phyloP scores from a whole-genome alignment of 2,888 invertebrate species.

The Leucophora obtusa region DNA sequence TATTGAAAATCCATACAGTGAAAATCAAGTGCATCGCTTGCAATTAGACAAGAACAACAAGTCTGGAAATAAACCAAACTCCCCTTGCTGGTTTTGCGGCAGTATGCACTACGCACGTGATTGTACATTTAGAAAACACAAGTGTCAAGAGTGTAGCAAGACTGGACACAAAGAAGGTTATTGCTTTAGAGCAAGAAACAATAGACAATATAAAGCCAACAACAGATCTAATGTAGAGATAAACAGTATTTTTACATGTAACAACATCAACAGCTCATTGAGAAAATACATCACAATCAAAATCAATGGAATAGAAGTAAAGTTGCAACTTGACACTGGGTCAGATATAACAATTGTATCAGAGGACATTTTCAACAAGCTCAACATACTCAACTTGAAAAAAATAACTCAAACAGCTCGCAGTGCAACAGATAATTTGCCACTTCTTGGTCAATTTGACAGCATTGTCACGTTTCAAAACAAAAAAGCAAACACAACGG shows the following conservation, averaged over 20 bases:
- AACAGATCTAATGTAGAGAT: slow-evolving; percentile 8
- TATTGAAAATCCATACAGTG: slow-evolving; percentile 43
- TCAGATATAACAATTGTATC: slow-evolving; percentile 57
- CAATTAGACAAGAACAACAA: slow-evolving; percentile 23
- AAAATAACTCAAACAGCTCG: slow-evolving; percentile 34
- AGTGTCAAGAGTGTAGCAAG: slow-evolving; percentile 49
- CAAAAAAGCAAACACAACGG: slow-evolving; percentile 11
- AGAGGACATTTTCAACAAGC: slow-evolving; percentile 40
- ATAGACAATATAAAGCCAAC: slow-evolving; percentile 15
- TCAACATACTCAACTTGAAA: slow-evolving; percentile 1
- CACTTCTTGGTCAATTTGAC: slow-evolving; percentile 43
- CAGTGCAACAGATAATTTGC: slow-evolving; percentile 48
- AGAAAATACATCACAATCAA: slow-evolving; percentile 55
- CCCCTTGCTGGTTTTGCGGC: slow-evolving; percentile 63
- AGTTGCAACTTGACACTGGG: slow-evolving; percentile 51
- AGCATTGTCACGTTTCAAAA: slow-evolving; percentile 27
- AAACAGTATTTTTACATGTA: slow-evolving; percentile 13
- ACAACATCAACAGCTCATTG: neutral
- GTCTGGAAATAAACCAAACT: slow-evolving; percentile 33
- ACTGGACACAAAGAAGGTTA: slow-evolving; percentile 56
- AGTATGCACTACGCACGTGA: slow-evolving; percentile 55
- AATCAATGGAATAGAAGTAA: slow-evolving; percentile 47
- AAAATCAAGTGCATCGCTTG: slow-evolving; percentile 23
- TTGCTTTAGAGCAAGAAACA: slow-evolving; percentile 31
- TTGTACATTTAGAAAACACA: slow-evolving; percentile 51